Evolutionary conservation across 2,797 vertebrate genomes (phyloP).

Genomic region (Mormyrops boulengeri): DNA sequence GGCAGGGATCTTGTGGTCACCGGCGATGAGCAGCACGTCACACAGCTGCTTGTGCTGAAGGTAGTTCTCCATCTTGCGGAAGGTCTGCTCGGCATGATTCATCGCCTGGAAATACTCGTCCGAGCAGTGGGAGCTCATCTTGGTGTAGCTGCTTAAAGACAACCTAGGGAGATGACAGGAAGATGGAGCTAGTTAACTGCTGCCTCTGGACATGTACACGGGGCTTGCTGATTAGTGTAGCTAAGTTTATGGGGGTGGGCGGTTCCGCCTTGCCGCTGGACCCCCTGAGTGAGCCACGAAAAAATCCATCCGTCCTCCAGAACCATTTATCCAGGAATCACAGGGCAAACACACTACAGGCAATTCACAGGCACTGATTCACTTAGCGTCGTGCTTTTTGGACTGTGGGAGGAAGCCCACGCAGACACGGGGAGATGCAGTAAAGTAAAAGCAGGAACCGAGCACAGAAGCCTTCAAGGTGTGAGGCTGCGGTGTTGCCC

Average conservation of each 20-base stretch:
- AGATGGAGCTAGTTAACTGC: not conserved
- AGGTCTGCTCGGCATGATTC: slow-evolving; percentile 88
- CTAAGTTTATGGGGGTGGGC: not conserved
- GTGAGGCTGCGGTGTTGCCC: not conserved
- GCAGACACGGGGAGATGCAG: not conserved
- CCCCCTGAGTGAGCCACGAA: not conserved
- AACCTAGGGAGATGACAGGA: slow-evolving; percentile 57
- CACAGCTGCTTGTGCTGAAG: slow-evolving; percentile 94
- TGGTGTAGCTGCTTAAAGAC: slow-evolving; percentile 63
- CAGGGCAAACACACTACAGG: not conserved
- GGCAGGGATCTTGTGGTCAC: slow-evolving; percentile 89
- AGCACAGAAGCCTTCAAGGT: not conserved
- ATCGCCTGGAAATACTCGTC: slow-evolving; percentile 84
- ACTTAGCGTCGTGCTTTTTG: not conserved
- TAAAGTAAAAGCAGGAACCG: not conserved
- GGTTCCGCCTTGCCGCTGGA: not conserved
- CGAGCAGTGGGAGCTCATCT: slow-evolving; percentile 72
- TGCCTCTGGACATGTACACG: not conserved
- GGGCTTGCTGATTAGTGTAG: not conserved
- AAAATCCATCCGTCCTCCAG: not conserved
- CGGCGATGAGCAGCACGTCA: slow-evolving; percentile 85
- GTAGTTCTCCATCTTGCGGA: slow-evolving; percentile 92
- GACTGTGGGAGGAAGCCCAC: not conserved
- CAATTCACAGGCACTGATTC: not conserved
- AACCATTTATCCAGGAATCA: not conserved